Conservation (phyloP, 30 jellyfish, hydroid and myxozoan genomes). For the Rhopilema esculentum region DNA sequence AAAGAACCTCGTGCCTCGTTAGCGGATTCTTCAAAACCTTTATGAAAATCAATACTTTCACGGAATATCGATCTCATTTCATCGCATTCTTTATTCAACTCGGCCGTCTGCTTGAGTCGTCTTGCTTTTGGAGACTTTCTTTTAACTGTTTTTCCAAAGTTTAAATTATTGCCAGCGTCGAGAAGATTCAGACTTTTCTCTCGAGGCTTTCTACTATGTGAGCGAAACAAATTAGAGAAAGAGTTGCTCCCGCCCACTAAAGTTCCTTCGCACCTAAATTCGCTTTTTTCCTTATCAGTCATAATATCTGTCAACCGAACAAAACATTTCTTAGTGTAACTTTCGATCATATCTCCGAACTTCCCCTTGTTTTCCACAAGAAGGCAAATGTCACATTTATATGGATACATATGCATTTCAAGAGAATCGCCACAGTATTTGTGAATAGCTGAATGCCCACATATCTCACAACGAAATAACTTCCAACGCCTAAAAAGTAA, state of each 20-base stretch:
- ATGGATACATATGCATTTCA: background rate
- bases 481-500: conserved; percentile 53
- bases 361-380: background rate
- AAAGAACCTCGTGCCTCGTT: background rate
- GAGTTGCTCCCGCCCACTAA: background rate
- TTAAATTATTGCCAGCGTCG: too few species aligned
- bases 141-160: too few species aligned
- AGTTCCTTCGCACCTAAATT: background rate
- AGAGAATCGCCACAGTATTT: conserved; percentile 40
- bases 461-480: conserved; percentile 49
- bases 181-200: too few species aligned
- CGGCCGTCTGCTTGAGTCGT: background rate
- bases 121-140: background rate
- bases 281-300: too few species aligned
- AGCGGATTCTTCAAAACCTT: background rate
- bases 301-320: background rate
- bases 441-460: conserved; percentile 81
- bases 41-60: background rate
- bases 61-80: background rate
- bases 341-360: conserved; percentile 14
- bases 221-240: too few species aligned
- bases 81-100: background rate
- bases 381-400: conserved; percentile 6
- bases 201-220: too few species aligned
- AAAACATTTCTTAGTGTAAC: conserved; percentile 5